A percentile compares a stretch with the other conserved stretches of the same genome.
These are phyloP conservation scores for Sylvilagus floridanus DNA, from an alignment of 2,797 vertebrate species.

Conservation along the genomic window DNA sequence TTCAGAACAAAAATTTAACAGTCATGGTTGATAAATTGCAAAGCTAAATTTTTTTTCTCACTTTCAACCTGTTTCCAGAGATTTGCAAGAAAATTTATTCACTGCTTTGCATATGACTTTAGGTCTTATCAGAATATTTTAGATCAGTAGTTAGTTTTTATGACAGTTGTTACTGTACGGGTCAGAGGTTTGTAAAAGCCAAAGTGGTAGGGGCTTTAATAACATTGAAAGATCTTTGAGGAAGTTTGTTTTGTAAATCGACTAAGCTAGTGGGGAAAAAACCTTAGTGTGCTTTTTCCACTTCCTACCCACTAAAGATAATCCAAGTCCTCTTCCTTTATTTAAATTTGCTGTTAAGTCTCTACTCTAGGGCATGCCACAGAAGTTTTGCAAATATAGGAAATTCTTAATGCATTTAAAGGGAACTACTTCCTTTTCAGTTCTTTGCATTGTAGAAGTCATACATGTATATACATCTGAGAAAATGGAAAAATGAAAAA, in stretches of 20 bases:
- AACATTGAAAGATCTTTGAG: constrained; percentile 57
- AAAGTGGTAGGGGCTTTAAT: constrained; percentile 23
- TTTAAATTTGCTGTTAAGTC: constrained; percentile 62
- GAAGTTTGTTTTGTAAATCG: constrained; percentile 69
- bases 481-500: constrained; percentile 15
- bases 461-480: not conserved
- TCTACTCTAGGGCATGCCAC: constrained; percentile 12
- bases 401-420: constrained; percentile 67
- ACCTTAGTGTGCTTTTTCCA: constrained; percentile 62
- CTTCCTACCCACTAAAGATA: constrained; percentile 53
- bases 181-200: constrained; percentile 59
- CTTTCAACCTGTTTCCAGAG: constrained; percentile 35
- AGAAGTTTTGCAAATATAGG: constrained; percentile 49
- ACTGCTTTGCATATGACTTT: constrained; percentile 10
- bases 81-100: constrained; percentile 53
- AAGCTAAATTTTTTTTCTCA: constrained; percentile 29
- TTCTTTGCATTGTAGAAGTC: constrained; percentile 19
- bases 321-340: constrained; percentile 63
- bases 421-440: constrained; percentile 39
- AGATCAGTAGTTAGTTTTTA: constrained; percentile 47
- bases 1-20: constrained; percentile 56
- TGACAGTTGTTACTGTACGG: not conserved
- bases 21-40: constrained; percentile 1
- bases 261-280: constrained; percentile 46
- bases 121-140: constrained; percentile 17